Percentiles rank a stretch among this genome's conserved stretches.
These are phyloP conservation scores for Melanogrammus aeglefinus DNA, from an alignment of 2,797 vertebrate species.

Conservation along the genomic window DNA sequence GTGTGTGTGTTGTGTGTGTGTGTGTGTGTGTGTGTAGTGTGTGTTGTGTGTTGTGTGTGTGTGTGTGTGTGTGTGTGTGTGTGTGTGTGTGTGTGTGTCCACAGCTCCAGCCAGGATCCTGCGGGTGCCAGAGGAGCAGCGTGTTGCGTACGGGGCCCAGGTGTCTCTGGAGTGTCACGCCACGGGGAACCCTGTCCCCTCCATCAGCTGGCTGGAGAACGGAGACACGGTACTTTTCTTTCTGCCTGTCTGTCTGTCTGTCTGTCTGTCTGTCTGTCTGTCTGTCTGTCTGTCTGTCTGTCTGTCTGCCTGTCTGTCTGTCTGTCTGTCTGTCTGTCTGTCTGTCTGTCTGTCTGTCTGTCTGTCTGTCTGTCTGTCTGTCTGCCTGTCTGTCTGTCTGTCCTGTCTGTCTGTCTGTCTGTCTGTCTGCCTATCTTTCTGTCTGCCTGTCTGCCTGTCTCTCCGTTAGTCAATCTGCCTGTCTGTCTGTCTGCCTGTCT, in stretches of 20 bases:
- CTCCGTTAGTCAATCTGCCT: not conserved
- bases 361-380: not conserved
- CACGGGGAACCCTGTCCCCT: slow-evolving; percentile 88
- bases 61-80: slow-evolving; percentile 33
- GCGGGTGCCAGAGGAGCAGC: slow-evolving; percentile 88
- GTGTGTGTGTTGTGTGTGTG: not conserved
- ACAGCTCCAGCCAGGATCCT: slow-evolving; percentile 93
- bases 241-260: not conserved
- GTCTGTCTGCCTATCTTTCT: not conserved
- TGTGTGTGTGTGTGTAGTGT: not conserved
- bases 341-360: not conserved
- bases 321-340: not conserved
- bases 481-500: no score
- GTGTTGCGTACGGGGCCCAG: slow-evolving; percentile 86
- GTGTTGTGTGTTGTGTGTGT: not conserved
- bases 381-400: not conserved
- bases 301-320: not conserved
- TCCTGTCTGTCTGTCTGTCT: not conserved
- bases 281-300: not conserved
- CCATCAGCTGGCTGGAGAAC: slow-evolving; percentile 94
- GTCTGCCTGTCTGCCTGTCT: not conserved
- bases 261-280: not conserved
- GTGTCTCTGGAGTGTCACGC: slow-evolving; percentile 86
- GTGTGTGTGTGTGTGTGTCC: slow-evolving; percentile 25
- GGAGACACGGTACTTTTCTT: slow-evolving; percentile 94